These are phyloP conservation scores for Galaxea fascicularis DNA, from an alignment of 92 coral and sea anemone genomes.

Conservation along the genomic window DNA sequence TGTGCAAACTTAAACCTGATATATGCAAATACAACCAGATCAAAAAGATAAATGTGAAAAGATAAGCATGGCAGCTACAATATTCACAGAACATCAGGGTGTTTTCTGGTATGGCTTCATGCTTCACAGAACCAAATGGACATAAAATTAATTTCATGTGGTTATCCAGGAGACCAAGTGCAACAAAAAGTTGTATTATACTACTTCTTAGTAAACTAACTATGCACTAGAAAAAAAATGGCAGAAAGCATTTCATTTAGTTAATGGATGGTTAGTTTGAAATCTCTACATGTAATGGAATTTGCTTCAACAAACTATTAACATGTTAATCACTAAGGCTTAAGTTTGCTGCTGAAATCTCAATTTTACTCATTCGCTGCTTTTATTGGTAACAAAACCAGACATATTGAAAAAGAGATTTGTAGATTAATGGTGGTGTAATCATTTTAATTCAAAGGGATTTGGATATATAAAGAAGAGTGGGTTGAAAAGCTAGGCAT, in stretches of 20 bases:
- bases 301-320: conserved; percentile 29
- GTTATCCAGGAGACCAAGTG: not conserved
- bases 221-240: not conserved
- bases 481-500: not conserved
- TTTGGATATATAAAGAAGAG: not conserved
- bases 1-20: not conserved
- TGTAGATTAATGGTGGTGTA: not conserved
- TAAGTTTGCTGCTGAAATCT: not conserved
- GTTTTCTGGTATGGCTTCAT: conserved; percentile 42
- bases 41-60: not conserved
- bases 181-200: not conserved
- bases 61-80: not conserved
- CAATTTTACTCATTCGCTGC: not conserved
- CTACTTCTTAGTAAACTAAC: not conserved
- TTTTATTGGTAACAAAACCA: not conserved
- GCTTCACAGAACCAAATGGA: conserved; percentile 31
- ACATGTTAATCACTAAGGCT: not conserved
- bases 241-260: not conserved
- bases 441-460: not conserved
- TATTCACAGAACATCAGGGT: conserved; percentile 26
- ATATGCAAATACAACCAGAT: not conserved
- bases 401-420: not conserved
- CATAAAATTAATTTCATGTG: conserved; percentile 14
- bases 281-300: conserved; percentile 26
- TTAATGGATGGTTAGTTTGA: not conserved